These are phyloP conservation scores for Brachionus paranguensis DNA, from an alignment of 1,140 invertebrate genomes.

Conservation along the genomic window DNA sequence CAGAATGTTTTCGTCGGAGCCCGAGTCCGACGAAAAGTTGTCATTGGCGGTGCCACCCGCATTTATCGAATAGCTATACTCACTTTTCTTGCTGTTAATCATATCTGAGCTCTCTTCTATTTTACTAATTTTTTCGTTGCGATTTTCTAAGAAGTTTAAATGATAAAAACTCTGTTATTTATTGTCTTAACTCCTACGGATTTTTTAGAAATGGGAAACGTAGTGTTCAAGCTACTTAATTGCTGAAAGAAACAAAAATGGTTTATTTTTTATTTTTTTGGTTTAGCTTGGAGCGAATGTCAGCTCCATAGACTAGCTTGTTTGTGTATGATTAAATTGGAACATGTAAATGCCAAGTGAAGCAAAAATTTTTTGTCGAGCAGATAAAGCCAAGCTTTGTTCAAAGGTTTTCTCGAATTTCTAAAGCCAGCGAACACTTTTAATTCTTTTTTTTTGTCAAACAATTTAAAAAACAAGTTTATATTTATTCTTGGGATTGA, in stretches of 20 bases:
- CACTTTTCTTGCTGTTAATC: constrained; percentile 1
- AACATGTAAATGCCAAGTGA: neutral
- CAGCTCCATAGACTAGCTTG: neutral
- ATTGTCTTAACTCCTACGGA: neutral
- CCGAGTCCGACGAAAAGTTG: neutral
- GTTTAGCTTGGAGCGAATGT: neutral
- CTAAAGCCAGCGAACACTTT: neutral
- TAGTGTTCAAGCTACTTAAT: neutral
- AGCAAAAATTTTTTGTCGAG: neutral
- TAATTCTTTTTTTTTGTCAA: neutral
- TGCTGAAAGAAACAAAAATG: neutral
- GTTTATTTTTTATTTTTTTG: neutral
- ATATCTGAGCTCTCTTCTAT: neutral
- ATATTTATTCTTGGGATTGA: neutral
- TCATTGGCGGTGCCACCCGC: neutral
- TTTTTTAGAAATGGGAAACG: neutral
- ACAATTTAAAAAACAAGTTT: neutral
- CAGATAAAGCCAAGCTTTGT: neutral
- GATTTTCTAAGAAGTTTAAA: neutral
- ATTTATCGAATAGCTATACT: neutral
- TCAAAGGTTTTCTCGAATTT: neutral
- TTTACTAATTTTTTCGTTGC: neutral
- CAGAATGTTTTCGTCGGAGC: constrained; percentile 12
- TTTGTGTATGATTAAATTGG: neutral
- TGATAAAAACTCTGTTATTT: neutral